Base-by-base conservation (phyloP, 2,888 invertebrate genomes). In the Andrena trimmerana region DNA sequence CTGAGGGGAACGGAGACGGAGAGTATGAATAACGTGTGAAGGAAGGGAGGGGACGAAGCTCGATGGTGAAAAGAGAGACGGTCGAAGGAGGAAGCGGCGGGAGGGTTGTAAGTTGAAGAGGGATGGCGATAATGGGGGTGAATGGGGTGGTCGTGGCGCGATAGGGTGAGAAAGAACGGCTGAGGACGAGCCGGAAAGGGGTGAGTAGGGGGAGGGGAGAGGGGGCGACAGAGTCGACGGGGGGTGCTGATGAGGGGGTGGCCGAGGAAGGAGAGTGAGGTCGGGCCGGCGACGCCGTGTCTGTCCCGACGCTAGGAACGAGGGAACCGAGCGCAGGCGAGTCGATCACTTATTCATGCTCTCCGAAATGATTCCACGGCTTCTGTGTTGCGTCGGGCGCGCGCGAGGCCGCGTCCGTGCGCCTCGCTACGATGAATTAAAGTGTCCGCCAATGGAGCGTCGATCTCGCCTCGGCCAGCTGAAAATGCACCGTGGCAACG, bases 281-380 rank as follows among this genome's bases (percentile, higher is more conserved):
- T 82, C 88, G 83, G 68, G 79, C 79, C 75, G 91, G 91, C 91
- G 90, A 90, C 90, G 86, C 77, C 67, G 84, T 88, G 91, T 90
- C 91, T 91, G 90, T 84, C 84, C 77, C 85, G 84, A 78, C 83
- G 82, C 72, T 83, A 63, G 78, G 81, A 84, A 83, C 74, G 84
- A 83, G 85, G 85, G 88, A 86, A 81, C 81, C 85, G 69, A 81
- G 82, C 77, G 83, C 81, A 83, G 71, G 83, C 88, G 88, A 83
- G 86, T 84, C 90, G 89, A 91, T 92, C 92, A 91, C 86, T 92
- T 92, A 92, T 92, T 92, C 92, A 92, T 92, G 87, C 88, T 79
- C 84, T 80, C 82, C 89, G 89, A 92, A 92, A 92, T 92, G 92
- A 92, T 92, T 92, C 89, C 88, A 89, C 42, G 84, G 88, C 89